Conservation (phyloP, 2,888 invertebrate genomes). For the Rugalucina vietnamica region DNA sequence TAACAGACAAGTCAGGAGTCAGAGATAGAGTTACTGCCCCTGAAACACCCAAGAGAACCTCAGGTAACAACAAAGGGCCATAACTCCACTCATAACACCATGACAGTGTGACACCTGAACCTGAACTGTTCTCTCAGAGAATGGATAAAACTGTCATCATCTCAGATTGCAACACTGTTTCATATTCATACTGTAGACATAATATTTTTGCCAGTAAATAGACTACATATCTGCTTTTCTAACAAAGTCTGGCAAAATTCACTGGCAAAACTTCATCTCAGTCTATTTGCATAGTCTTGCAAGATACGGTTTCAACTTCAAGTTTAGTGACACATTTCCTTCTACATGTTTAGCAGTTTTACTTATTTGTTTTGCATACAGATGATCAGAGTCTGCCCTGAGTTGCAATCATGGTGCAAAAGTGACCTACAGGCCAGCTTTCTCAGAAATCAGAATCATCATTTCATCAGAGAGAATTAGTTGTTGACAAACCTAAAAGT, state of each 20-base stretch:
- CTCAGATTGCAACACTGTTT: background rate
- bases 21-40: slow-evolving; percentile 37
- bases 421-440: background rate
- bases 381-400: background rate
- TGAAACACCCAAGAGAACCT: slow-evolving; percentile 48
- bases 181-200: background rate
- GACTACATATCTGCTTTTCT: background rate
- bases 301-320: too few relatives aligned
- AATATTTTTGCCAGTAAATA: background rate
- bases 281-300: too few relatives aligned
- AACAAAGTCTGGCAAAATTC: too few relatives aligned
- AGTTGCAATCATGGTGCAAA: background rate
- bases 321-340: too few relatives aligned
- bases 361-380: too few relatives aligned
- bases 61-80: slow-evolving; percentile 15
- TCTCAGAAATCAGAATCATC: background rate
- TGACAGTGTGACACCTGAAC: slow-evolving; percentile 33
- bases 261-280: too few relatives aligned
- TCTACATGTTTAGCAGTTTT: too few relatives aligned
- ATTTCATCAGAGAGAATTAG: too few relatives aligned
- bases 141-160: slow-evolving; percentile 62
- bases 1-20: slow-evolving; percentile 38
- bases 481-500: too few relatives aligned
- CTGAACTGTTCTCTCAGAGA: slow-evolving; percentile 46
- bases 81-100: slow-evolving; percentile 19